Evolutionary conservation across 2,888 invertebrate species (phyloP), one percentile per base, ranked within the genome.

Genomic region (Limnephilus marmoratus): DNA sequence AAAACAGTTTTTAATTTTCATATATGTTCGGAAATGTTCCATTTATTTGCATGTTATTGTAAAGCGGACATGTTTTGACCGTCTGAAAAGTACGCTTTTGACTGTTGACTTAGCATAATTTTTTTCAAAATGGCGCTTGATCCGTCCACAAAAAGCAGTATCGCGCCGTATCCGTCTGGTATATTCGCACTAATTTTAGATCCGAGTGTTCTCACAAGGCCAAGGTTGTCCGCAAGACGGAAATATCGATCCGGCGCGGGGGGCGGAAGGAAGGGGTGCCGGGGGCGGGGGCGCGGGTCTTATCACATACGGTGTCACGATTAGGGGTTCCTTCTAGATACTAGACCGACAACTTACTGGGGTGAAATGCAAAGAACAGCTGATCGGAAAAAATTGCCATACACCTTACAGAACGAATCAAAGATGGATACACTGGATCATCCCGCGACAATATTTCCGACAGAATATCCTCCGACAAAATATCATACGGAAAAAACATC

Each of bases 171-270:
- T 41, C 80, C 88, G 88, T 88, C 88, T 88, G 88, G 88, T 34
- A 88, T 68, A 88, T 34, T 88, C 88, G 86, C 86, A 53, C 92
- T 93, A 93, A 92, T 91, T 93, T 93, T 93, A 93, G 93, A 87
- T 83, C 91, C 37, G 85, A 86, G 81, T 81, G 89, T 24, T 68
- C 93, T 68, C 86, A 90, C 93, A 93, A 93, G 93, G 93, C 91
- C 93, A 93, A 92, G 93, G 93, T 85, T 91, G 88, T 80, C 89
- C 89, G 90, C 93, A 92, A 93, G 90, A 92, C 92, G 90, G 90
- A 90, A 90, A 93, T 93, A 93, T 93, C 93, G 93, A 93, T 92
- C 91, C 90, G 85, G 37, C 87, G 37, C 53, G 81, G 37, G 34
- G 53, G 2, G n/a, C 68, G 82, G 83, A 37, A 24, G 82, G 53